Conservation (phyloP, 2,113 vertebrate genomes). For the Chionomys nivalis region DNA sequence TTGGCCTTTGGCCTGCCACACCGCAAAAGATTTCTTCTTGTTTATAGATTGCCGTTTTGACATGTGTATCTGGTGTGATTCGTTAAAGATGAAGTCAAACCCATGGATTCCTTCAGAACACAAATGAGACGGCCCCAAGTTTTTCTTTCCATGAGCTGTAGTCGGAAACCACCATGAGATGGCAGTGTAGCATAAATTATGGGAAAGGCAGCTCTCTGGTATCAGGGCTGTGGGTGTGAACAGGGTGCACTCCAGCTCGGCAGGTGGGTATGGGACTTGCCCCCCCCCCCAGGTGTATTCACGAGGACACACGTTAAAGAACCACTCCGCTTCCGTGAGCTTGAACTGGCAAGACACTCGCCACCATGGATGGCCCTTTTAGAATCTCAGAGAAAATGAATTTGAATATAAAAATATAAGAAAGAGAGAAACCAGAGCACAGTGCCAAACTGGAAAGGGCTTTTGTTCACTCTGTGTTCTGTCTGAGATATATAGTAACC, state of each 20-base stretch:
- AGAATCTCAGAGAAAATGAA: conserved; percentile 68
- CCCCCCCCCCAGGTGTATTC: conserved; percentile 21
- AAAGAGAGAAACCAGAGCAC: background rate
- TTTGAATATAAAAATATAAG: conserved; percentile 22
- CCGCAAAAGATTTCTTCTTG: background rate
- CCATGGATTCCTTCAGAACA: background rate
- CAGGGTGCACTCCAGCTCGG: background rate
- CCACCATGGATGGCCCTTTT: conserved; percentile 70
- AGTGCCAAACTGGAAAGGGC: background rate
- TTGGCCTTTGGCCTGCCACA: background rate
- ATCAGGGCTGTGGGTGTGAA: conserved; percentile 1
- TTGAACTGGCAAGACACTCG: conserved; percentile 65
- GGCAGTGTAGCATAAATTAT: conserved; percentile 85
- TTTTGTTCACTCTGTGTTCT: background rate
- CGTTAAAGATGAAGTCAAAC: conserved; percentile 44
- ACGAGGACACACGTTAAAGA: conserved; percentile 62
- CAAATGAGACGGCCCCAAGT: background rate
- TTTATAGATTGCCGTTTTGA: background rate
- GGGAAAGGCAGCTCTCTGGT: conserved; percentile 1
- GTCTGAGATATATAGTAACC: background rate
- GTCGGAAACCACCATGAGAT: conserved; percentile 82
- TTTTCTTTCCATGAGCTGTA: background rate
- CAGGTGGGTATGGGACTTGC: background rate
- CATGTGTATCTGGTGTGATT: background rate
- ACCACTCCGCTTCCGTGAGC: background rate